phyloP scores from a whole-genome alignment of 1,140 invertebrate genomes.

The Temnothorax nylanderi region DNA sequence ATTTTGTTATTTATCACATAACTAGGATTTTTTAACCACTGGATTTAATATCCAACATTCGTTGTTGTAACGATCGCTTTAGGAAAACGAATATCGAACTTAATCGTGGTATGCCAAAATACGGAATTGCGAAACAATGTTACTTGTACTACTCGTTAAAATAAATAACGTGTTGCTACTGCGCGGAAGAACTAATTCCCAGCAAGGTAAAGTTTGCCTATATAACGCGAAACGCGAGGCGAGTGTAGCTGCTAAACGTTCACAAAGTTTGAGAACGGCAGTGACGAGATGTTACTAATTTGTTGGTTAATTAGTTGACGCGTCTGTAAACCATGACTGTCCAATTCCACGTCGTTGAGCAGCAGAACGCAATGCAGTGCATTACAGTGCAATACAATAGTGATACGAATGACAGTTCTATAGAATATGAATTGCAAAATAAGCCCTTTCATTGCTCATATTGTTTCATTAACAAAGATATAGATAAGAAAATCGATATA shows the following conservation, averaged over 20 bases:
- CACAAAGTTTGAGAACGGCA: constrained; percentile 51
- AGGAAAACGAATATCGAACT: neutral
- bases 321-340: constrained; percentile 56
- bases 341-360: constrained; percentile 50
- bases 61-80: neutral
- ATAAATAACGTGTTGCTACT: constrained; percentile 30
- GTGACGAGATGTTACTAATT: constrained; percentile 71
- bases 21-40: neutral
- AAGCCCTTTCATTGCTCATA: neutral
- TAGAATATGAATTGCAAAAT: constrained; percentile 1
- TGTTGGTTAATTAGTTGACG: constrained; percentile 73
- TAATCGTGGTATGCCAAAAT: constrained; percentile 19
- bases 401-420: neutral
- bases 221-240: constrained; percentile 45
- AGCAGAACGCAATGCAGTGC: constrained; percentile 21
- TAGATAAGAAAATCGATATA: neutral
- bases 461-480: neutral
- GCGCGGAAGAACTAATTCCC: constrained; percentile 50
- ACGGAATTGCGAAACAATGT: constrained; percentile 30
- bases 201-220: constrained; percentile 43
- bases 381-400: constrained; percentile 29
- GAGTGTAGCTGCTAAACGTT: constrained; percentile 54
- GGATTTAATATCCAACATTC: constrained; percentile 5
- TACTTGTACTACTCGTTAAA: constrained; percentile 33
- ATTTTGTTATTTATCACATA: neutral